Base-by-base conservation (phyloP, 2,888 invertebrate species). In the Ennomos erosarius region DNA sequence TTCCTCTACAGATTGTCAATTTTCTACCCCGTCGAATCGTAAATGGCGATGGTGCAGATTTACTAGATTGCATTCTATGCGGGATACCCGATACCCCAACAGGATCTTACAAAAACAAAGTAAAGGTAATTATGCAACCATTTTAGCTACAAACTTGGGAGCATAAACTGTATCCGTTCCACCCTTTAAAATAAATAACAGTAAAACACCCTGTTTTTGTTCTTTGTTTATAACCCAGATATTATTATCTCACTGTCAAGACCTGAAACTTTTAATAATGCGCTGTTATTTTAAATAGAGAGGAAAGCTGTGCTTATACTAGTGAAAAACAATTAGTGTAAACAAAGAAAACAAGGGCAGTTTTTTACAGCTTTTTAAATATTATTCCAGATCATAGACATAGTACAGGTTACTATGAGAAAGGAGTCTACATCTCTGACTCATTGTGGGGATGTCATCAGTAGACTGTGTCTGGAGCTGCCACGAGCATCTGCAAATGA, bases 361-460 rank as follows among this genome's bases (percentile, higher is more conserved):
- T 26, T 26, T 26, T 26, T 26, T 3, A 26, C 26, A 26, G 26
- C 1, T 5, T 26, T 26, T 26, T 26, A 26, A 26, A 26, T 26
- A 52, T 45, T 62, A 12, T 74, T 77, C 34, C 62, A 89, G 88
- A 68, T 86, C 48, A 73, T 87, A 39, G 84, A 90, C 45, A 71
- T 79, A 68, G 83, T 87, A 0, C 67, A 91, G 0, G 67, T 78
- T 58, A 76, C 78, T 1, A 81, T 90, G 79, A 82, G 87, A 59
- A 81, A 75, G 44, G 83, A 89, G 42, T 74, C 86, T 1, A 85
- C 85, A 11, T 85, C 90, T 0, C 71, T 87, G 0, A 85, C 84
- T 8, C 90, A 91, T 61, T 89, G 89, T 52, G 79, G 84, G 11
- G 84, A 89, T 64, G 75, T 92, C 1, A 73, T 84, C 40, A 85